A percentile compares a stretch with the other conserved stretches of the same genome.
phyloP scores from a whole-genome alignment of 1,140 invertebrate species.

The Penaeus chinensis region DNA sequence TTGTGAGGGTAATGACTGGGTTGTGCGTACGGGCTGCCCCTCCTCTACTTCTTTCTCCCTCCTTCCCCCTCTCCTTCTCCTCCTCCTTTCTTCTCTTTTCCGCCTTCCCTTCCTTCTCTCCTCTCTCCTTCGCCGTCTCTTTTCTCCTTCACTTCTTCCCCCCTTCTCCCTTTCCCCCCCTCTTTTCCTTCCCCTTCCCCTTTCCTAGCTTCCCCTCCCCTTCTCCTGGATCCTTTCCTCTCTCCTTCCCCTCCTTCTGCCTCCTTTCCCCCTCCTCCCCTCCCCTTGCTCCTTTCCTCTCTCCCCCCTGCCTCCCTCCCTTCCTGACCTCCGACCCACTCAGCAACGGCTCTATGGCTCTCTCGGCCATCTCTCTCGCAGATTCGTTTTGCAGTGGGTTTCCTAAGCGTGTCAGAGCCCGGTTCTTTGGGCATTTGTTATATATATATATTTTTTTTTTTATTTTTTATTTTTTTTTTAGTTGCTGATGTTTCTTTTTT shows the following conservation, averaged over 20 bases:
- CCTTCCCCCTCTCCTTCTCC: neutral
- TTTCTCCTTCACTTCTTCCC: neutral
- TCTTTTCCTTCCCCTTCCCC: neutral
- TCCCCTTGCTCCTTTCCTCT: neutral
- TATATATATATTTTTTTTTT: too few relatives aligned
- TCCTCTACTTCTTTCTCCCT: neutral
- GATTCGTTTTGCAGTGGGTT: too few relatives aligned
- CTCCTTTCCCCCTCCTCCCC: too few relatives aligned
- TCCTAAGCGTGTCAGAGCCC: too few relatives aligned
- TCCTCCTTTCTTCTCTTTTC: neutral
- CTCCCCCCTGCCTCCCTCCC: neutral
- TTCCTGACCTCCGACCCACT: neutral
- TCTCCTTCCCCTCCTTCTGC: neutral
- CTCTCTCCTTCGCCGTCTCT: neutral
- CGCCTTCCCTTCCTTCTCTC: neutral
- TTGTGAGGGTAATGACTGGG: too few relatives aligned
- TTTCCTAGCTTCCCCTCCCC: neutral
- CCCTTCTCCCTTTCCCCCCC: neutral
- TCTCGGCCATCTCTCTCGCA: too few relatives aligned
- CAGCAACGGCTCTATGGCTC: too few relatives aligned
- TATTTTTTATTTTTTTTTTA: too few relatives aligned
- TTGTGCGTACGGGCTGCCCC: too few relatives aligned
- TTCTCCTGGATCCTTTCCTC: neutral
- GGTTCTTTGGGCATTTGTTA: too few relatives aligned
- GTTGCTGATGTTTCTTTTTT: too few relatives aligned